These are phyloP conservation scores for Otolemur crassicaudatus DNA, from an alignment of 2,797 vertebrate genomes.

Conservation along the genomic window DNA sequence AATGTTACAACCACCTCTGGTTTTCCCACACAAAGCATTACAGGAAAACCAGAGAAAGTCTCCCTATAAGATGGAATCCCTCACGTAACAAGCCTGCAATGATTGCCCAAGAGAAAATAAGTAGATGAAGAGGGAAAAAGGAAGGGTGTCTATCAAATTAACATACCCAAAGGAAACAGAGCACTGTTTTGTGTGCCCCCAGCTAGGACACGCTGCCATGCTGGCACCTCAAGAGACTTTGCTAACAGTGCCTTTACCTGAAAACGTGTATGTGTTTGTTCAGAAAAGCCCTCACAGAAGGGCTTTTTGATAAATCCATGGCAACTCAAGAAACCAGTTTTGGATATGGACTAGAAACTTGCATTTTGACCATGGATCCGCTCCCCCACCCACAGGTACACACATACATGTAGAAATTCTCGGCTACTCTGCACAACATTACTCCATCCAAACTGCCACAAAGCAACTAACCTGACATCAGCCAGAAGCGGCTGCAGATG, in stretches of 20 bases:
- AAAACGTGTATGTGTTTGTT: neutral
- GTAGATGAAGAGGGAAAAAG: neutral
- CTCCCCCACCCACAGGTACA: neutral
- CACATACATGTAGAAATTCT: neutral
- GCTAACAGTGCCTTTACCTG: neutral
- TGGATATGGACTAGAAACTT: neutral
- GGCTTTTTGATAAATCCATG: neutral
- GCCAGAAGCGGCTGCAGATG: neutral
- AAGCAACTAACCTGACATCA: neutral
- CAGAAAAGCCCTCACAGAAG: slow-evolving; percentile 26
- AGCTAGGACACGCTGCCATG: neutral
- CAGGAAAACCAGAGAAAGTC: neutral
- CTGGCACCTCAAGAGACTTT: neutral
- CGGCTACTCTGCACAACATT: neutral
- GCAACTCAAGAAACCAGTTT: slow-evolving; percentile 19
- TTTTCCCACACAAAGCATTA: neutral
- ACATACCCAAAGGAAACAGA: neutral
- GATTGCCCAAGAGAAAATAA: neutral
- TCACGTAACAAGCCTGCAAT: neutral
- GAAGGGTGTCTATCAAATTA: neutral
- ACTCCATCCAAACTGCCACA: neutral
- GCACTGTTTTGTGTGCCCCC: neutral
- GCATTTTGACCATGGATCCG: neutral
- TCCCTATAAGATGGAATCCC: neutral
- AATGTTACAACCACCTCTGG: neutral